Conservation (phyloP, 2,888 invertebrate genomes). For the Drosophila anomalata region DNA sequence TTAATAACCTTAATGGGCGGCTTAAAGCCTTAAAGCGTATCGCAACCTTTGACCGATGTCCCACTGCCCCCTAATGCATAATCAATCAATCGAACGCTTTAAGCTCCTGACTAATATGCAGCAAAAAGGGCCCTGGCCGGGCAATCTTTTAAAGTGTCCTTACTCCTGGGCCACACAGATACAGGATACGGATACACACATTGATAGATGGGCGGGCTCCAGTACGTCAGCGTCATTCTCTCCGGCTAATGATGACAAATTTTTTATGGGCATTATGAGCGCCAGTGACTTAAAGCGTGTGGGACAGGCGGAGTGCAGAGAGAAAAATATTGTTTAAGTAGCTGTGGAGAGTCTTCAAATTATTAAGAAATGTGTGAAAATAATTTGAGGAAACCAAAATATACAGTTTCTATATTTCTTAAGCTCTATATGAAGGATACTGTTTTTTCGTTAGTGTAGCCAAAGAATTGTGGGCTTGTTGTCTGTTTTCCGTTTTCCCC, state of each 20-base stretch:
- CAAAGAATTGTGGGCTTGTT: conserved; percentile 15
- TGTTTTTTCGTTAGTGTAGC: conserved; percentile 6
- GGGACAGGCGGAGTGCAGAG: conserved; percentile 39
- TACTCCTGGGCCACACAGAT: conserved; percentile 15
- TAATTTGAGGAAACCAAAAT: too few species aligned
- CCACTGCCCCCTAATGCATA: conserved; percentile 40
- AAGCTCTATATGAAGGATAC: neutral
- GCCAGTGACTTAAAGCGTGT: conserved; percentile 66
- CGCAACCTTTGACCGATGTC: conserved; percentile 40
- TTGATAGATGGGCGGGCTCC: conserved; percentile 67
- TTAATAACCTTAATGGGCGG: conserved; percentile 73
- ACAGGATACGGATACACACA: conserved; percentile 32
- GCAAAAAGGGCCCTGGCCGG: conserved; percentile 47
- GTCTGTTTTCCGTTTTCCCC: conserved; percentile 16
- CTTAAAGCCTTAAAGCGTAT: conserved; percentile 63
- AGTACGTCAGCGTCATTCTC: conserved; percentile 44
- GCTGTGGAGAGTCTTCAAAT: too few species aligned
- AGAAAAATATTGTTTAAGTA: neutral
- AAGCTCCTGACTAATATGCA: conserved; percentile 71
- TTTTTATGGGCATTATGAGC: conserved; percentile 78
- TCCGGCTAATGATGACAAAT: conserved; percentile 75
- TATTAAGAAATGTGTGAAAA: too few species aligned
- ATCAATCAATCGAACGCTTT: conserved; percentile 77
- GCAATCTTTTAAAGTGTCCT: conserved; percentile 66
- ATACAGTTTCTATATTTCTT: too few species aligned